Conservation (phyloP, 2,888 invertebrate species). For the Sinelater perroti region DNA sequence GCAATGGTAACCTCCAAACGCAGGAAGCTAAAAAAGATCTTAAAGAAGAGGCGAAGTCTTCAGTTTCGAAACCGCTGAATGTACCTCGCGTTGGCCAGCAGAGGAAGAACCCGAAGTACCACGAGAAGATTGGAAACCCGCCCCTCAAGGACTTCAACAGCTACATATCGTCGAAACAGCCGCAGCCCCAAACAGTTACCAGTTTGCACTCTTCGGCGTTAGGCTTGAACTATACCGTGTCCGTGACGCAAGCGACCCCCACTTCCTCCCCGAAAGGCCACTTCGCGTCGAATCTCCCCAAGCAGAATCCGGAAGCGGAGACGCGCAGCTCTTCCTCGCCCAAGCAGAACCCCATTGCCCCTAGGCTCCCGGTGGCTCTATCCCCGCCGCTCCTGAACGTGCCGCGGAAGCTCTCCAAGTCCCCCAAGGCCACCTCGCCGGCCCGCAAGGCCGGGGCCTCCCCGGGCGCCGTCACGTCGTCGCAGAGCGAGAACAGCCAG, state of each 20-base stretch:
- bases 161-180: conserved; percentile 41
- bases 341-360: background rate
- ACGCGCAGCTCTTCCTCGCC: background rate
- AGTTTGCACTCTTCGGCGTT: conserved; percentile 55
- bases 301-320: background rate
- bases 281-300: background rate
- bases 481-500: conserved; percentile 33
- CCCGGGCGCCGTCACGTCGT: conserved; percentile 18
- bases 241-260: conserved; percentile 42
- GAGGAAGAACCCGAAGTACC: conserved; percentile 2
- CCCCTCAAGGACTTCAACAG: conserved; percentile 35
- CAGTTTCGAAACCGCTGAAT: conserved; percentile 11
- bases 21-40: background rate
- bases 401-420: conserved; percentile 20
- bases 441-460: background rate
- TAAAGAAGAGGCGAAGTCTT: conserved; percentile 33
- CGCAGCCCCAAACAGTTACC: conserved; percentile 45
- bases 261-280: background rate
- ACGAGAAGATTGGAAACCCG: conserved; percentile 20
- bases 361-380: background rate
- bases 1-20: background rate
- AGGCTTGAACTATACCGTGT: conserved; percentile 58
- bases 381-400: conserved; percentile 11
- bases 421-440: conserved; percentile 28
- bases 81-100: conserved; percentile 4